Evolutionary conservation across 2,797 vertebrate genomes (phyloP).

Genomic region (Sebastolobus alascanus): DNA sequence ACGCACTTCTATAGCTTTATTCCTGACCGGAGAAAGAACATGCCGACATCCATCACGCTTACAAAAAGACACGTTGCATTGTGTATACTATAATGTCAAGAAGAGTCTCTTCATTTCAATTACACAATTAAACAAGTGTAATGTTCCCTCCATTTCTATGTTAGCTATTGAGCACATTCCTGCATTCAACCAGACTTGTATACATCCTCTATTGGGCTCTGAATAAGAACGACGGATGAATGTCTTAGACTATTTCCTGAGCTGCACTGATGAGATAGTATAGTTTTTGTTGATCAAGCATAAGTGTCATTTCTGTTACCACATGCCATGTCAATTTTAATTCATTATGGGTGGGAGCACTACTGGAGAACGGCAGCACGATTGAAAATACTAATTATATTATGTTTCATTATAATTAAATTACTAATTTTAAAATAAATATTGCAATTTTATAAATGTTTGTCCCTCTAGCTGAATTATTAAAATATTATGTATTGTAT

Average conservation of each 20-base stretch:
- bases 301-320: not conserved
- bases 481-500: not conserved
- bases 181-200: conserved; percentile 8
- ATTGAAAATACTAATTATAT: not conserved
- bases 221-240: conserved; percentile 6
- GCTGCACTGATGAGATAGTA: conserved; percentile 22
- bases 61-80: conserved; percentile 2
- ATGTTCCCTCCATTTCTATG: conserved; percentile 5
- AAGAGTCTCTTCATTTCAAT: conserved; percentile 21
- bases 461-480: not conserved
- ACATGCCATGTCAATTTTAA: not conserved
- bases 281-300: not conserved
- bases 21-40: conserved; percentile 5
- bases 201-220: conserved; percentile 14
- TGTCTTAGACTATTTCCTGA: conserved; percentile 3
- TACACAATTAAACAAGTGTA: not conserved
- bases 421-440: not conserved
- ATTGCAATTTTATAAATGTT: not conserved
- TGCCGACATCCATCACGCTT: not conserved
- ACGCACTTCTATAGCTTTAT: not conserved
- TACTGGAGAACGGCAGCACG: not conserved
- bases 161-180: conserved; percentile 40
- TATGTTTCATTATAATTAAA: not conserved
- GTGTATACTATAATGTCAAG: not conserved
- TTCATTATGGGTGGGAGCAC: not conserved